Conservation (phyloP, 2,797 vertebrate genomes). For the Aselliscus stoliczkanus region DNA sequence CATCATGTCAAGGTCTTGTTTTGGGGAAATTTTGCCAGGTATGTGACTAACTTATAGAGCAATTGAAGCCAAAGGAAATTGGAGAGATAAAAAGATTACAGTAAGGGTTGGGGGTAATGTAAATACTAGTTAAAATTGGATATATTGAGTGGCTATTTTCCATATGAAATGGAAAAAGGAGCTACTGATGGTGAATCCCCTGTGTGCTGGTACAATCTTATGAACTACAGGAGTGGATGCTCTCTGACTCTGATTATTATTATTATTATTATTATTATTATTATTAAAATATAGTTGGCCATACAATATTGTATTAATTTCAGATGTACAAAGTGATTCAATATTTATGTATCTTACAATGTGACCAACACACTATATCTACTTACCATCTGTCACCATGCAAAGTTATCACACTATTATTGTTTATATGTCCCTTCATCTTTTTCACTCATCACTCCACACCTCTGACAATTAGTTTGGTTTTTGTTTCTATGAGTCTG, state of each 20-base stretch:
- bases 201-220: background rate
- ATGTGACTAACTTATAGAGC: background rate
- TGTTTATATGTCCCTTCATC: background rate
- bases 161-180: background rate
- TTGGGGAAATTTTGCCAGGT: background rate
- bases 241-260: background rate
- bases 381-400: background rate
- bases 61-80: background rate
- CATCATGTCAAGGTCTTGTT: background rate
- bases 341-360: background rate
- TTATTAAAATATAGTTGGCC: background rate
- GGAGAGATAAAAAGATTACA: background rate
- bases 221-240: background rate
- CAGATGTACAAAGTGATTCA: too few relatives aligned
- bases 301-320: too few relatives aligned
- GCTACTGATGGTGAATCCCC: background rate
- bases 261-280: background rate
- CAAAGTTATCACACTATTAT: background rate
- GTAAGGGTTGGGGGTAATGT: background rate
- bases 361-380: too few relatives aligned
- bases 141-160: background rate
- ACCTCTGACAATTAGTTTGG: background rate
- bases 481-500: background rate
- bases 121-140: background rate
- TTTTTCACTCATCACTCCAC: background rate